Conservation (phyloP, 2,888 invertebrate species). For the Rapana venosa region DNA sequence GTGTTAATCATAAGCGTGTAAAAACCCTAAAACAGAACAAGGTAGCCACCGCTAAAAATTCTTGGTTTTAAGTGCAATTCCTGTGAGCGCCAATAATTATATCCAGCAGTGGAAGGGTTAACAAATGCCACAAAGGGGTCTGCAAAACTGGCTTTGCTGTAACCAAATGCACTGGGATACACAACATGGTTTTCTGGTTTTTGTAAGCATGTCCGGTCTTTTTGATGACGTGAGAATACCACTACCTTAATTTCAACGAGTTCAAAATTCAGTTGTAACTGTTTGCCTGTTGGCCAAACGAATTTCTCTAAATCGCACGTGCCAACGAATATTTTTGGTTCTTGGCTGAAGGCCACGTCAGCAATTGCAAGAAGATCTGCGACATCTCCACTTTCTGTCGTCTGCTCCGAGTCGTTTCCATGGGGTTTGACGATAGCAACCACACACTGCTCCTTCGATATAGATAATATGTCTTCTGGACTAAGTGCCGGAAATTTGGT, state of each 20-base stretch:
- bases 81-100: no score
- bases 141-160: slow-evolving; percentile 46
- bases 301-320: slow-evolving; percentile 47
- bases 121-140: slow-evolving; percentile 59
- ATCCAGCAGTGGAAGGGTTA: no score
- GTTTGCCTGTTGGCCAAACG: slow-evolving; percentile 53
- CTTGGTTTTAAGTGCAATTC: no score
- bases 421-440: slow-evolving; percentile 30
- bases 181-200: slow-evolving; percentile 37
- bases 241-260: slow-evolving; percentile 43
- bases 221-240: slow-evolving; percentile 51
- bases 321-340: slow-evolving; percentile 55
- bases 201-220: slow-evolving; percentile 65
- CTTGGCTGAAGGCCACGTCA: slow-evolving; percentile 55
- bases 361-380: slow-evolving; percentile 34
- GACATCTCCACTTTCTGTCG: not conserved
- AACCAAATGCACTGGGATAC: slow-evolving; percentile 42
- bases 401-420: slow-evolving; percentile 11
- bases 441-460: slow-evolving; percentile 22
- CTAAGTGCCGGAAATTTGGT: not conserved
- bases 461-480: slow-evolving; percentile 10
- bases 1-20: no score
- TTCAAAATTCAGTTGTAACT: slow-evolving; percentile 40
- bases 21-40: no score
- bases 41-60: no score